Evolutionary conservation across 1,140 invertebrate species (phyloP).

Genomic region (Drosophila serrata): DNA sequence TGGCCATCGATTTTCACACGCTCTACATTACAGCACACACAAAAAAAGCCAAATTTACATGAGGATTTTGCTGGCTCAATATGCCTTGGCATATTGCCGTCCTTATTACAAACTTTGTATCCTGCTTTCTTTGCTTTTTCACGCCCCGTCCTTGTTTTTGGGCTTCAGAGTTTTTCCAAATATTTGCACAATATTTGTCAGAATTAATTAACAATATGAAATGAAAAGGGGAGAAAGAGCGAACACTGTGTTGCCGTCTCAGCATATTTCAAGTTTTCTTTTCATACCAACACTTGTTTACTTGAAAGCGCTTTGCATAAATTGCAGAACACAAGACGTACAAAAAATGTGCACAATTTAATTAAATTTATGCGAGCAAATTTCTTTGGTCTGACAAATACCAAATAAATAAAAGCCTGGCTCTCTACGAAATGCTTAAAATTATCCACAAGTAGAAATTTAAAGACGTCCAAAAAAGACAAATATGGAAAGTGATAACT

Average conservation of each 20-base stretch:
- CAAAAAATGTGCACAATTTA: conserved; percentile 43
- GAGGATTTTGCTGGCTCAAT: conserved; percentile 35
- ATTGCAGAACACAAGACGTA: conserved; percentile 38
- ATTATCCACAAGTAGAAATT: background rate
- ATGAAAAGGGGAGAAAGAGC: background rate
- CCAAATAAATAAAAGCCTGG: conserved; percentile 8
- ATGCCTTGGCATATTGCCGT: conserved; percentile 37
- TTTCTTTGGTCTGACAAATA: conserved; percentile 14
- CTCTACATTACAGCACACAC: conserved; percentile 17
- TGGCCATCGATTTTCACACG: conserved; percentile 77
- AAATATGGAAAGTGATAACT: too few species aligned
- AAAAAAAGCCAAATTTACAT: conserved; percentile 15
- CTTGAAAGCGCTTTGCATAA: conserved; percentile 66
- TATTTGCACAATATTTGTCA: conserved; percentile 80
- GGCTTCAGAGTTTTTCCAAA: conserved; percentile 58
- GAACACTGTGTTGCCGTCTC: conserved; percentile 44
- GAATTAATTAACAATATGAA: conserved; percentile 75
- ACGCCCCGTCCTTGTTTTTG: background rate
- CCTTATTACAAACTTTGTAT: conserved; percentile 35
- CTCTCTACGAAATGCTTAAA: background rate
- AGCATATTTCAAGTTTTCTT: conserved; percentile 60
- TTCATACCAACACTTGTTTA: conserved; percentile 52
- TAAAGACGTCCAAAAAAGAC: background rate
- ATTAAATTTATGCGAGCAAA: conserved; percentile 41
- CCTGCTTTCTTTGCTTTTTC: background rate